phyloP scores from a whole-genome alignment of 2,113 vertebrate genomes.

The Leptobrachium leishanense region DNA sequence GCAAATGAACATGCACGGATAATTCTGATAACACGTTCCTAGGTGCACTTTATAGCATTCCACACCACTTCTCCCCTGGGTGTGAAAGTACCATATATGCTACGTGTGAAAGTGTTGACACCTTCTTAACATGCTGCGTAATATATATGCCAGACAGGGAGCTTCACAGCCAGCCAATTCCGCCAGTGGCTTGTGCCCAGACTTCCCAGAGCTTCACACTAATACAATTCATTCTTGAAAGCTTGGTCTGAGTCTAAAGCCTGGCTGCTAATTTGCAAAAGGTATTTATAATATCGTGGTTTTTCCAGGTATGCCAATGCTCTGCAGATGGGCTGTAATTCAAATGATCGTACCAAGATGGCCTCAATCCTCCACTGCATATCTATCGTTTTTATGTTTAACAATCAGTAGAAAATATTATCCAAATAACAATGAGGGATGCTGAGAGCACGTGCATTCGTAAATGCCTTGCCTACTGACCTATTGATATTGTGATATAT shows the following conservation, averaged over 20 bases:
- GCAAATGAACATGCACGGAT: not conserved
- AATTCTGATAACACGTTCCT: not conserved
- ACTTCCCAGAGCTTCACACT: too few relatives aligned
- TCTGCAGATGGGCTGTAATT: too few relatives aligned
- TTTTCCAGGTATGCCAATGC: not conserved
- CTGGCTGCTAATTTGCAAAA: not conserved
- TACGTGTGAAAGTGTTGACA: slow-evolving; percentile 1
- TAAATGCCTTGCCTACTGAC: too few relatives aligned
- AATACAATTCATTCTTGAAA: not conserved
- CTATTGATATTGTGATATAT: too few relatives aligned
- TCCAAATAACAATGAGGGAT: too few relatives aligned
- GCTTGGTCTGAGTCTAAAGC: not conserved
- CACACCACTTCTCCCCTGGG: not conserved
- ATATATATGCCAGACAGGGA: not conserved
- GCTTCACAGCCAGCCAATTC: not conserved
- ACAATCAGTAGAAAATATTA: too few relatives aligned
- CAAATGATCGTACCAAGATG: too few relatives aligned
- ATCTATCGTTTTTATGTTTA: too few relatives aligned
- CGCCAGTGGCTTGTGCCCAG: not conserved
- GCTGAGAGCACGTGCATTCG: too few relatives aligned
- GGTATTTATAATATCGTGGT: not conserved
- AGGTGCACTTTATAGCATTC: slow-evolving; percentile 2
- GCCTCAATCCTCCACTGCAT: too few relatives aligned
- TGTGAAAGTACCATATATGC: not conserved
- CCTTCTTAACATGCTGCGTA: not conserved